Evolutionary conservation across 2,888 invertebrate genomes (phyloP).

Genomic region (Meiosimyza decipiens): DNA sequence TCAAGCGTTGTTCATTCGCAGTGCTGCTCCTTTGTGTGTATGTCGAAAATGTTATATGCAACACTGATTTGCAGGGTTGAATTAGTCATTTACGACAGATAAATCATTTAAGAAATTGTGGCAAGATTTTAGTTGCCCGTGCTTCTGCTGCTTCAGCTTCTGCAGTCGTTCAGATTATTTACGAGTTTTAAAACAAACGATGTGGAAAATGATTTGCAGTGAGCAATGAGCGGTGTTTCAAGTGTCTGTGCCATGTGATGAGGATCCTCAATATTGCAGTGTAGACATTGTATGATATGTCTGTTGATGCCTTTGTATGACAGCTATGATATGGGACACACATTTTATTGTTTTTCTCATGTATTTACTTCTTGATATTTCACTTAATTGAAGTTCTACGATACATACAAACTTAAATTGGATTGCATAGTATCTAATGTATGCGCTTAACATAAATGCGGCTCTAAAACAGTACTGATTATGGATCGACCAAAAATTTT

Average conservation of each 20-base stretch:
- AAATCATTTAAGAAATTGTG: slow-evolving; percentile 53
- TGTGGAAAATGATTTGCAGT: slow-evolving; percentile 59
- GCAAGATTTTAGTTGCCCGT: neutral
- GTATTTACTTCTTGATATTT: too few species aligned
- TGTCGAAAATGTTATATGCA: too few species aligned
- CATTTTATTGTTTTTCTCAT: slow-evolving; percentile 21
- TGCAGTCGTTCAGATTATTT: slow-evolving; percentile 51
- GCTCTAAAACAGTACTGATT: too few species aligned
- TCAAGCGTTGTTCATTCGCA: slow-evolving; percentile 45
- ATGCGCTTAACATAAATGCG: too few species aligned
- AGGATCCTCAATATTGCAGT: slow-evolving; percentile 17
- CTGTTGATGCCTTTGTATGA: neutral
- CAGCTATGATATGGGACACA: neutral
- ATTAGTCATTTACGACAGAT: slow-evolving; percentile 59
- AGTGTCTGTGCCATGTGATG: slow-evolving; percentile 8
- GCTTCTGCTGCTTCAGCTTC: slow-evolving; percentile 32
- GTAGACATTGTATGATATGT: neutral
- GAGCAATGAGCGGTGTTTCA: slow-evolving; percentile 12
- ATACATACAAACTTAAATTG: too few species aligned
- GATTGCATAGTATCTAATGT: too few species aligned
- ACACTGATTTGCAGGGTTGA: slow-evolving; percentile 48
- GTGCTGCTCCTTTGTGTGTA: slow-evolving; percentile 19
- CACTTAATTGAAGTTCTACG: too few species aligned
- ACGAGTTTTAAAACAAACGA: slow-evolving; percentile 55
- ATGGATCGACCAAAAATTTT: too few species aligned